Base-by-base conservation (phyloP, 2,797 vertebrate genomes). In the Molothrus aeneus region DNA sequence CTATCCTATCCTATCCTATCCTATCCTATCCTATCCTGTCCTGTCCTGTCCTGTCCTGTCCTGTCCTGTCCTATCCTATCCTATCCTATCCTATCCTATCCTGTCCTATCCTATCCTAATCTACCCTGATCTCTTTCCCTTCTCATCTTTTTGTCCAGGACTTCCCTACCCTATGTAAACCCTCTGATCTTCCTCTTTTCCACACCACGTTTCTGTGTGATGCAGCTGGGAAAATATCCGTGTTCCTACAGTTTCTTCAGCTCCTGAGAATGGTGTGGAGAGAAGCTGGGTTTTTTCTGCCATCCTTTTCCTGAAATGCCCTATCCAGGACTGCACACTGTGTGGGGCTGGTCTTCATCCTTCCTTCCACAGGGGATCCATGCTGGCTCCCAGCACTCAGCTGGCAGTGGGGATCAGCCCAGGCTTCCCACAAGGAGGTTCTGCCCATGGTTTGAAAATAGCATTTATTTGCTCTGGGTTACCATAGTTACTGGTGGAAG, bases 401-500 rank as follows among this genome's bases (percentile, higher is more conserved):
- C 38, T 5, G 2, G 83, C 45, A 61, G 59, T 6, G 12, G 48
- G 47, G 80, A 86, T 68, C 56, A 90, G 47, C n/a, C 43, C 57
- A 34, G 47, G 68, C 59, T 88, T 80, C 84, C 59, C 54, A 65
- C 0, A 2, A 73, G 43, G 82, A 59, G 38, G 19, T 48, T 90
- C 70, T 93, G 77, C 59, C 66, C 4, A 0, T 31, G 42, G 48
- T 63, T 94, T 92, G 80, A 68, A 92, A 95, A 90, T 28, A 81
- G 42, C 80, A 54, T 83, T 64, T 66, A 71, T 79, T 86, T 81
- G 80, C 83, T 85, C 82, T 48, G n/a, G 5, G 92, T 96, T 96
- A 31, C 95, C 80, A 93, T 96, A 86, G 97, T 83, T 89, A 97
- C 94, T 56, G 15, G 69, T 57, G 47, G 34, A 80, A 78, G 66